Base-by-base conservation (phyloP, 1,140 invertebrate genomes). In the Drusus annulatus region DNA sequence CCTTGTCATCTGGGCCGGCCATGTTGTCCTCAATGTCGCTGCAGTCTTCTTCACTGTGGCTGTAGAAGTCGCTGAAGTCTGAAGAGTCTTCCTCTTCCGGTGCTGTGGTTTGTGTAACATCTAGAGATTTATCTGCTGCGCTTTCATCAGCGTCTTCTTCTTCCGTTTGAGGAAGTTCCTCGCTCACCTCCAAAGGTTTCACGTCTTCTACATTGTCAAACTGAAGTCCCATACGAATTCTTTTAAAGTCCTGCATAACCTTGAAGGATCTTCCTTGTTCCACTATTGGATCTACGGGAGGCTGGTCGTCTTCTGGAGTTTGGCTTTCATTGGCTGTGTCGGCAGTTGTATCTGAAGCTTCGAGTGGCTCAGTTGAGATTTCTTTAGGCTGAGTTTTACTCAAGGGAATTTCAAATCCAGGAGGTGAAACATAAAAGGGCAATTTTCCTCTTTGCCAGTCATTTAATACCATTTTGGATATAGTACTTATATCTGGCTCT, bases 401-500 rank as follows among this genome's bases (percentile, higher is more conserved):
- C 84, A 90, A 80, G 15, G 94, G 93, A 65, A 91, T 86, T 86
- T 94, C 94, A 88, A 93, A 95, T 15, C 93, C 94, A 76, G 94
- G 93, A 13, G 98, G 98, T 69, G 93, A 91, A 0, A 97, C 94
- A 91, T 97, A 99, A 88, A 96, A 99, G 0, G 98, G 98, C 54
- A 99, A 89, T 89, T 98, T 98, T 15, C 98, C 98, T 85, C 99
- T 92, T 89, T 99, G 98, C 94, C 96, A 99, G 88, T 99, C 99
- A 91, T 99, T 99, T 0, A 99, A 90, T 3, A 99, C 93, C 95
- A 99, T 99, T 87, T 96, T 96, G 0, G 99, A 94, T 16, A 96
- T 94, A 63, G 95, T 94, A 63, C 91, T 89, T 13, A 98, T 90
- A 90, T 99, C 98, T 13, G 98, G 97, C 88, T 99, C 98, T 25